A percentile compares a stretch with the other conserved stretches of the same genome.
Evolutionary conservation across 2,113 vertebrate species (phyloP).

Genomic region (Camelus dromedarius): DNA sequence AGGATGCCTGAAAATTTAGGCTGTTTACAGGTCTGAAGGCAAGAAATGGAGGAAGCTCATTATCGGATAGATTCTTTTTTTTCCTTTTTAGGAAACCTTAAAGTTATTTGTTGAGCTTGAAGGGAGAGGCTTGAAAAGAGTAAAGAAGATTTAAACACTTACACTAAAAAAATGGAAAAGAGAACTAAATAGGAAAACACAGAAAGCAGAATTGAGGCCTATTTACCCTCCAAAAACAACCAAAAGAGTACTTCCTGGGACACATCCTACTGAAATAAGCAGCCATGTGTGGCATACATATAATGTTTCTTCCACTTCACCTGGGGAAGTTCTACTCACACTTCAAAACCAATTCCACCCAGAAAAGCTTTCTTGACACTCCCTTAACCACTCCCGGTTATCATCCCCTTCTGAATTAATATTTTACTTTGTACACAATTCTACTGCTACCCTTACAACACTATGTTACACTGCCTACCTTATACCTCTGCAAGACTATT

Average conservation of each 20-base stretch:
- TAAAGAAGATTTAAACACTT: conserved; percentile 32
- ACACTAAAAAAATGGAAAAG: conserved; percentile 14
- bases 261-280: neutral
- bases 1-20: neutral
- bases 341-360: conserved; percentile 8
- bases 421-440: neutral
- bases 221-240: conserved; percentile 5
- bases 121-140: neutral
- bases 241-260: neutral
- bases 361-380: neutral
- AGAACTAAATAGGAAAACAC: neutral
- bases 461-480: neutral
- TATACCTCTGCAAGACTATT: neutral
- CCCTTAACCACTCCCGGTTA: neutral
- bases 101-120: conserved; percentile 18
- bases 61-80: neutral
- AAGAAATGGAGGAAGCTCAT: neutral
- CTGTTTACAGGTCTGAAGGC: neutral
- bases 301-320: neutral
- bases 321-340: neutral
- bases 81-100: neutral
- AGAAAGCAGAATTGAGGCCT: neutral
- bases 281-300: neutral
- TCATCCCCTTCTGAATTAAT: neutral
- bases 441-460: neutral